phyloP scores from a whole-genome alignment of 2,888 invertebrate species.

The Parapristionchus giblindavisi region DNA sequence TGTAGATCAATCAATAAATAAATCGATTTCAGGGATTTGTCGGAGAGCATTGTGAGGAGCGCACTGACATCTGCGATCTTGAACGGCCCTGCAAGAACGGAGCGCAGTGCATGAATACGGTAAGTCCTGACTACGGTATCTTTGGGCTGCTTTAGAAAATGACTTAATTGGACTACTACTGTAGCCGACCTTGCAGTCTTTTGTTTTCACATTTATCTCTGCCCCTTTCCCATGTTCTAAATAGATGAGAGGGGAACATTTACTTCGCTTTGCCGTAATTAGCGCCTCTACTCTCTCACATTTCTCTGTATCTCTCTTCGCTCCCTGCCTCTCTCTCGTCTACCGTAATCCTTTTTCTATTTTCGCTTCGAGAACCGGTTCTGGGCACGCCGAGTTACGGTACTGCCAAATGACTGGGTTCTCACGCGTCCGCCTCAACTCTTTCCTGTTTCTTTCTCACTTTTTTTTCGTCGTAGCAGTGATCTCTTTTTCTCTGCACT shows the following conservation, averaged over 20 bases:
- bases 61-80: neutral
- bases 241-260: constrained; percentile 9
- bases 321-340: neutral
- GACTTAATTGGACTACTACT: neutral
- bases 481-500: neutral
- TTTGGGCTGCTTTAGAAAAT: neutral
- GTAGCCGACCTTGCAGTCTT: neutral
- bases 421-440: neutral
- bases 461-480: no score
- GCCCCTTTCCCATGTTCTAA: constrained; percentile 35
- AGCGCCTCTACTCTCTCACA: constrained; percentile 2
- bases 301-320: no score
- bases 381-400: no score
- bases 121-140: neutral
- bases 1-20: neutral
- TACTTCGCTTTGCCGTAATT: constrained; percentile 20
- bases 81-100: neutral
- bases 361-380: no score
- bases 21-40: neutral
- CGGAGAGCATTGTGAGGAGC: neutral
- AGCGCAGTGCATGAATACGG: constrained; percentile 27
- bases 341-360: constrained; percentile 24
- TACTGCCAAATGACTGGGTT: neutral
- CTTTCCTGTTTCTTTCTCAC: neutral
- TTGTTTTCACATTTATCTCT: neutral